Evolutionary conservation across 2,888 invertebrate species (phyloP).

Genomic region (Phania funesta): DNA sequence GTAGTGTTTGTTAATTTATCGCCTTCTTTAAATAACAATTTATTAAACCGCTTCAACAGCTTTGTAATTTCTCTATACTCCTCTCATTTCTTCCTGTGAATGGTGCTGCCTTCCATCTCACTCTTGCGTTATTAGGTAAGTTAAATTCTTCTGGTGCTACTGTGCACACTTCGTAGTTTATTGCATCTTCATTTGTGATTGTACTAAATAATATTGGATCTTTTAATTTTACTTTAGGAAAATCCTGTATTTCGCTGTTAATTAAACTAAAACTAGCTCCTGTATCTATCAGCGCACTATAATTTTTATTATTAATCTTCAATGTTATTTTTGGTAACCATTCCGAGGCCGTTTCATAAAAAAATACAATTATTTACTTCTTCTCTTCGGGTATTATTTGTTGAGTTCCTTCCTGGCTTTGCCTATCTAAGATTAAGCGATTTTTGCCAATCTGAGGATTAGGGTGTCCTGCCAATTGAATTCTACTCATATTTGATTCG

Average conservation of each 20-base stretch:
- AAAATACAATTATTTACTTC: too few species aligned
- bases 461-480: constrained; percentile 26
- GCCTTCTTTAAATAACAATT: too few species aligned
- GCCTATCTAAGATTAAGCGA: not conserved
- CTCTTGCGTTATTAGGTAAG: too few species aligned
- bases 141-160: too few species aligned
- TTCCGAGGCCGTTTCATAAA: constrained; percentile 30
- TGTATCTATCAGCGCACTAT: constrained; percentile 23
- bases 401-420: constrained; percentile 32
- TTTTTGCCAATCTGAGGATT: not conserved
- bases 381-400: too few species aligned
- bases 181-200: too few species aligned
- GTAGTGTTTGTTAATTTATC: too few species aligned
- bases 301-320: constrained; percentile 23
- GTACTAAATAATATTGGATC: not conserved
- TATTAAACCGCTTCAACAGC: too few species aligned
- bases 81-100: too few species aligned
- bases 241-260: constrained; percentile 17
- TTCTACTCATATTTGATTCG: not conserved
- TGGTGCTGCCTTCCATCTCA: too few species aligned
- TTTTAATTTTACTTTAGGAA: constrained; percentile 4
- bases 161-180: too few species aligned
- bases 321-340: constrained; percentile 35
- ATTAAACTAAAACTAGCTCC: constrained; percentile 23
- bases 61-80: too few species aligned